phyloP scores from a whole-genome alignment of 2,113 vertebrate genomes.

The Hyla sarda region DNA sequence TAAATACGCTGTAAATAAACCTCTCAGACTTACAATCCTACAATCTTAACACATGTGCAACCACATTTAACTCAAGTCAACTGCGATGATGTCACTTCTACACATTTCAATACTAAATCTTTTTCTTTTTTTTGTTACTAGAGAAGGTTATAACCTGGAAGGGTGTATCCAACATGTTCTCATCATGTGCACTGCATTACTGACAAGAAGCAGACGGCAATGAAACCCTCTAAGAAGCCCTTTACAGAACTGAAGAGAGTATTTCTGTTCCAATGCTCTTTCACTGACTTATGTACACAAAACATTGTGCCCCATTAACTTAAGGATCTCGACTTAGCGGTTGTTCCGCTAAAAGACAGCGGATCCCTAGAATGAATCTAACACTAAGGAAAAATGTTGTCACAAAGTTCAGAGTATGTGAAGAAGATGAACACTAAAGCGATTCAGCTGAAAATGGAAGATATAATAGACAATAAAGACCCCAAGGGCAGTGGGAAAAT shows the following conservation, averaged over 20 bases:
- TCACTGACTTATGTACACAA: conserved; percentile 17
- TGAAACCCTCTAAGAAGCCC: not conserved
- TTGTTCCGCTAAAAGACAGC: conserved; percentile 26
- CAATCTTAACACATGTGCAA: not conserved
- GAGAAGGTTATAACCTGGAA: conserved; percentile 40
- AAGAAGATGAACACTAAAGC: conserved; percentile 15
- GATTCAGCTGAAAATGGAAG: conserved; percentile 4
- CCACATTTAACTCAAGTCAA: not conserved
- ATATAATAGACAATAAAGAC: conserved; percentile 55
- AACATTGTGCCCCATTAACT: conserved; percentile 28
- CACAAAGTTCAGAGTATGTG: conserved; percentile 40
- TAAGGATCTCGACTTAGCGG: conserved; percentile 6
- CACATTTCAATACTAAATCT: conserved; percentile 4
- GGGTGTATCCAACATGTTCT: conserved; percentile 41
- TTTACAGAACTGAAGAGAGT: not conserved
- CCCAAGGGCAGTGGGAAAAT: conserved; percentile 16
- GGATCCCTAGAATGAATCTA: conserved; percentile 23
- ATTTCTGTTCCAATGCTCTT: conserved; percentile 18
- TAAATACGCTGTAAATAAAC: not conserved
- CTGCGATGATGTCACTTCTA: conserved; percentile 34
- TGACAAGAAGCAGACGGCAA: conserved; percentile 30
- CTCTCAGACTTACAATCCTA: not conserved
- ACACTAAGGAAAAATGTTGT: conserved; percentile 46
- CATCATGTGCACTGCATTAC: conserved; percentile 34
- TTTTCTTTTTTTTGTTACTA: not conserved